phyloP scores from a whole-genome alignment of 2,113 vertebrate genomes.

The Dendrocopos noguchii region DNA sequence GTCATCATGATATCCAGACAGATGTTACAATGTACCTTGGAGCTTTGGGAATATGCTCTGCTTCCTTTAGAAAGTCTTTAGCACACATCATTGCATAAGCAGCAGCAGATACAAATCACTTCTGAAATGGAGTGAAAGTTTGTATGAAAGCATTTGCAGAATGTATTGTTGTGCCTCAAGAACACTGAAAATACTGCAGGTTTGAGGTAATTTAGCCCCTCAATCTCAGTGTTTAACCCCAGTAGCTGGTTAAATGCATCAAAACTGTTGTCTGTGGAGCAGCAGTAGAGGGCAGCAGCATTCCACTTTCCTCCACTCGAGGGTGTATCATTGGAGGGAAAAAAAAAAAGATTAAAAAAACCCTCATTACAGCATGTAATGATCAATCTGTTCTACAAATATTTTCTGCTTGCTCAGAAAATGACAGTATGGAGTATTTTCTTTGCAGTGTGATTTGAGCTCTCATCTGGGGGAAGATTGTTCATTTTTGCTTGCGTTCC shows the following conservation, averaged over 20 bases:
- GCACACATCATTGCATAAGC: not conserved
- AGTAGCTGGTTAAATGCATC: not conserved
- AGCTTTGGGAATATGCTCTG: not conserved
- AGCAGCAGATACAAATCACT: not conserved
- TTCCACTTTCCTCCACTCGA: not conserved
- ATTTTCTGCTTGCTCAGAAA: slow-evolving; percentile 36
- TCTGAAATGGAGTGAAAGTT: not conserved
- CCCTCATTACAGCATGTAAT: not conserved
- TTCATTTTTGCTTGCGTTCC: not conserved
- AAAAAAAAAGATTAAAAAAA: not conserved
- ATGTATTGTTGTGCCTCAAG: not conserved
- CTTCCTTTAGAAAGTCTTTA: not conserved
- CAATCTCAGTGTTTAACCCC: rapidly evolving
- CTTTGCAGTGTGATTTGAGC: not conserved
- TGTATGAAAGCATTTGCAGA: not conserved
- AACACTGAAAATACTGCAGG: not conserved
- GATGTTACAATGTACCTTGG: not conserved
- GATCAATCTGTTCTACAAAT: slow-evolving; percentile 30
- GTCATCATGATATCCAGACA: rapidly evolving
- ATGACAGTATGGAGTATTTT: not conserved
- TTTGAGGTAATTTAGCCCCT: rapidly evolving
- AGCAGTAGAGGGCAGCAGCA: slow-evolving; percentile 47
- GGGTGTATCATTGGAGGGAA: not conserved
- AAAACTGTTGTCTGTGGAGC: not conserved
- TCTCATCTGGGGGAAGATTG: not conserved